Percentiles rank a stretch among this genome's conserved stretches.
phyloP scores from a whole-genome alignment of 2,113 vertebrate genomes.

The Grammomys surdaster region DNA sequence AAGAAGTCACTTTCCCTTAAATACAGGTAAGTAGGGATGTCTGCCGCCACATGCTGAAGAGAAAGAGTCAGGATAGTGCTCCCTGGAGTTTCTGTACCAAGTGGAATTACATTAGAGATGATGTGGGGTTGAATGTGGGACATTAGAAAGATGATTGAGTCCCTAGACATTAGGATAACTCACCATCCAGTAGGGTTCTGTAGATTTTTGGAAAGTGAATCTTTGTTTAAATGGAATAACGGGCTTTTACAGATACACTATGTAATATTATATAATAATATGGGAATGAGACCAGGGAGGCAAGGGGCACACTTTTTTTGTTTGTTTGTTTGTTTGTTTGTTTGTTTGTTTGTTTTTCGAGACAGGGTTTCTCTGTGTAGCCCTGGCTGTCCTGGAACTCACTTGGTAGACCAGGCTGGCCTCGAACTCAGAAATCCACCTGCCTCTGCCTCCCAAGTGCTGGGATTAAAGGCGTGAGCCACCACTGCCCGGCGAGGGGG shows the following conservation, averaged over 20 bases:
- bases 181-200: not conserved
- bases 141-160: not conserved
- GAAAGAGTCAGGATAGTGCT: no score
- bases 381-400: no score
- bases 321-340: not conserved
- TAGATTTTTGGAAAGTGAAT: not conserved
- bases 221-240: not conserved
- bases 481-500: no score
- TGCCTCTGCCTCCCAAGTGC: no score
- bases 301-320: not conserved
- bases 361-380: no score
- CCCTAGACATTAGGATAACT: not conserved
- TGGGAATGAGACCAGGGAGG: no score
- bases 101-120: not conserved
- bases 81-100: no score
- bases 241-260: not conserved
- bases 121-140: not conserved
- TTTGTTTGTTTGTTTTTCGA: not conserved
- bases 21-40: not conserved
- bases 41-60: not conserved
- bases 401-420: no score
- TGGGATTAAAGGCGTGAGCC: no score
- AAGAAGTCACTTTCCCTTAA: not conserved
- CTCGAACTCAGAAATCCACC: no score
- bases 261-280: not conserved